phyloP scores from a whole-genome alignment of 1,140 invertebrate species.

The Drosophila seguyi region DNA sequence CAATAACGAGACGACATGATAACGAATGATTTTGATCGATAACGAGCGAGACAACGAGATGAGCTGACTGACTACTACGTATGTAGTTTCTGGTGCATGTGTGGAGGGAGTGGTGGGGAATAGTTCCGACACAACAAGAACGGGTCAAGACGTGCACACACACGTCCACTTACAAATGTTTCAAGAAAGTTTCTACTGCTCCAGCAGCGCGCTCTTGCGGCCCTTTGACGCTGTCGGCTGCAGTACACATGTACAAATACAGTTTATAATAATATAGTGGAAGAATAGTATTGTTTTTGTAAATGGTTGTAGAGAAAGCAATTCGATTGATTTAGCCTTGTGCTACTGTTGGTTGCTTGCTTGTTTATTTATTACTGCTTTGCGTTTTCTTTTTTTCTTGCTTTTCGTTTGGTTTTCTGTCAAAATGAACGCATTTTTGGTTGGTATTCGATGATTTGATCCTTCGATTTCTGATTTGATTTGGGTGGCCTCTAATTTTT shows the following conservation, averaged over 20 bases:
- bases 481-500: slow-evolving; percentile 65
- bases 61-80: slow-evolving; percentile 47
- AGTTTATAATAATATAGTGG: slow-evolving; percentile 80
- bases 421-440: slow-evolving; percentile 81
- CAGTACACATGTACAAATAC: slow-evolving; percentile 80
- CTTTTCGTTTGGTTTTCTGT: slow-evolving; percentile 55
- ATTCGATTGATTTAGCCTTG: slow-evolving; percentile 68
- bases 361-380: slow-evolving; percentile 35
- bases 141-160: slow-evolving; percentile 39
- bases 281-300: slow-evolving; percentile 71
- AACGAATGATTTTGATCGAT: slow-evolving; percentile 37
- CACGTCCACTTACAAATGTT: slow-evolving; percentile 84
- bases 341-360: slow-evolving; percentile 31
- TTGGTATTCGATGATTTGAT: slow-evolving; percentile 67
- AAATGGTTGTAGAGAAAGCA: slow-evolving; percentile 79
- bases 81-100: slow-evolving; percentile 13
- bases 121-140: slow-evolving; percentile 52
- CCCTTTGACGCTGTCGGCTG: slow-evolving; percentile 83
- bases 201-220: slow-evolving; percentile 82
- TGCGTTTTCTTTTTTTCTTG: slow-evolving; percentile 26
- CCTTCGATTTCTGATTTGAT: slow-evolving; percentile 50
- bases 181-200: slow-evolving; percentile 83
- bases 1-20: slow-evolving; percentile 31
- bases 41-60: slow-evolving; percentile 42
- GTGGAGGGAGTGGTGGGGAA: slow-evolving; percentile 9